Evolutionary conservation across 2,888 invertebrate genomes (phyloP), one percentile per base, ranked within the genome.

Genomic region (Psylliodes chrysocephalus): DNA sequence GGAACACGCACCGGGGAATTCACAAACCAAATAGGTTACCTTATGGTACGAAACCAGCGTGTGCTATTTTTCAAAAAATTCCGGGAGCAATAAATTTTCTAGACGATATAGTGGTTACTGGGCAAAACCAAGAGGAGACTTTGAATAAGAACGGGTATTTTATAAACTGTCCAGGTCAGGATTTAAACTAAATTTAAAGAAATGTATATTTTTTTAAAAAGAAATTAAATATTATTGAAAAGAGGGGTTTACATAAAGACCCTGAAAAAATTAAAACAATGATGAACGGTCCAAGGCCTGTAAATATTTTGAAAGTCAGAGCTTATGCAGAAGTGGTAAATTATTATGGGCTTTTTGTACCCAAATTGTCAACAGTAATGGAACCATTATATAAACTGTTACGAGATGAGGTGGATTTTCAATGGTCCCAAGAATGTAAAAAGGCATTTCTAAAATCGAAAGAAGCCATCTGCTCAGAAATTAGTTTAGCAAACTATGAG

Each of bases 261-360:
- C 10, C 19, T 6, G 22, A 15, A 3, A 56, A 28, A 30, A 18
- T 28, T 1, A 6, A 12, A 25, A 25, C 47, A 4, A 25, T 47
- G 18, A n/a, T 22, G 6, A 10, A 46, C 5, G 5, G 19, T n/a
- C 46, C 25, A 12, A 17, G n/a, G 15, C 49, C 49, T 5, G 18
- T 2, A 12, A 33, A 30, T 14, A 12, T 33, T 6, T 47, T 35
- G 1, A 15, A 73, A 63, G 56, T 76, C 0, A 67, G 67, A 33
- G 71, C 77, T 0, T 79, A 78, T 62, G 25, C 75, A 1, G 79
- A 78, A 0, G 68, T 79, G 56, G 67, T 78, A 0, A 79, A 80
- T 68, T 82, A 79, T 67, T 81, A 81, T 65, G 71, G 8, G 12
- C 28, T 51, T 42, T 17, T 5, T 78, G 4, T 65, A 71, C 14